Evolutionary conservation across 2,888 invertebrate species (phyloP), one percentile per base, ranked within the genome.

Genomic region (Aethes cnicana): DNA sequence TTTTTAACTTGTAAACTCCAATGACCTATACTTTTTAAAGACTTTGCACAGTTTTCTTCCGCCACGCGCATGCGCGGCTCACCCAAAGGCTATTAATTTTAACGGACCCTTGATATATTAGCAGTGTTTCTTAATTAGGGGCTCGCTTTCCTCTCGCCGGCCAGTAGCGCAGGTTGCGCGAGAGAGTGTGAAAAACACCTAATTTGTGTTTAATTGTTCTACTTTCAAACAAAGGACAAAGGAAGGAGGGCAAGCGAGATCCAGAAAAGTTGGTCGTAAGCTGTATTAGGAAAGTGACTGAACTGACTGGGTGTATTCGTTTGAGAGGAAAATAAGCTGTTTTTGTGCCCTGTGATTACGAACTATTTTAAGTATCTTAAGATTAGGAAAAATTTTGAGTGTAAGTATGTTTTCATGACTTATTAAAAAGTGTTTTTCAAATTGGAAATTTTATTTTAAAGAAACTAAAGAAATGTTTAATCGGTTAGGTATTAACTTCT

Each of bases 41-140:
- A 7, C 14, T 17, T 44, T 44, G 53, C 44, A 55, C 53, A 55
- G 48, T 55, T 55, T 46, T 30, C 21, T 47, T 36, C 42, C 6
- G 26, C 30, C 44, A 59, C 60, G 68, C 69, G 69, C 58, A 62
- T 62, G 63, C 64, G 59, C 62, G 56, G 59, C 52, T 54, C 63
- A 56, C 54, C 55, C 58, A 56, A 56, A 58, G 60, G 62, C 64
- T 66, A 74, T 77, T 74, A 72, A 77, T 74, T 73, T 68, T 69
- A 68, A 66, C 63, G 61, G 61, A 63, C 67, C 36, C 66, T 68
- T 70, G 63, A 71, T 75, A 75, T 69, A 74, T 77, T 69, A 70
- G 66, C 68, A 57, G 61, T 60, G 68, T 72, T 71, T 70, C 69
- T 69, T 78, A 77, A 82, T 79, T 77, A 72, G 66, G 63, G 58